Base-by-base conservation (phyloP, 2,113 vertebrate species). In the Astatoreochromis straeleni region DNA sequence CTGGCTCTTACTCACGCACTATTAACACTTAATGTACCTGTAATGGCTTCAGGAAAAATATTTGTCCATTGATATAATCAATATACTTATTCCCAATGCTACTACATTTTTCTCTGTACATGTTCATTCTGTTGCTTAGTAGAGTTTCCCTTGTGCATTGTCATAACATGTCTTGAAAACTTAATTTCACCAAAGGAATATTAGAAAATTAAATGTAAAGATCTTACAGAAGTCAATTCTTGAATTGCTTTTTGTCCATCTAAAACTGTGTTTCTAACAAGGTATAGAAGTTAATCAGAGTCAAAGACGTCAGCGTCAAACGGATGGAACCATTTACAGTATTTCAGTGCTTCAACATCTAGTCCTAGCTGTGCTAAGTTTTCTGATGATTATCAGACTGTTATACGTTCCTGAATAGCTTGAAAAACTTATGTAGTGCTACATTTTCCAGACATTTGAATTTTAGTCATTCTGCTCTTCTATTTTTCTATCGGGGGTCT, bases 361-460 rank as follows among this genome's bases (percentile, higher is more conserved):
- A 29, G 14, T 78, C 24, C 9, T 19, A 49, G 42, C 70, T 75
- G 42, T 11, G 16, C 9, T 75, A 49, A 49, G 29, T 47, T 0
- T 19, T 0, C 21, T 75, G 42, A 1, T 26, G 68, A 26, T 29
- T 45, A 1, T 29, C 16, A 16, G 21, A 75, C 68, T 47, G 6
- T 17, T 75, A 26, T 75, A 75, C 1, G 1, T 26, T 17, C 24
- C 14, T 47, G 14, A 2, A 47, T 26, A 19, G 24, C 42, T 49
- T 75, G 42, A 49, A 31, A 31, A 49, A 19, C 16, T 49, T 12
- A 19, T 19, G 9, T 55, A 7, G 16, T 85, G 51, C 12, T 84
- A 26, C 6, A 53, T 92, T 92, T 94, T 93, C 91, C 92, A 94
- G 91, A 89, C 88, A 90, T 95, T 88, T 89, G 70, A 85, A 51